Evolutionary conservation across 2,888 invertebrate species (phyloP).

Genomic region (Phrixothrix hirtus): DNA sequence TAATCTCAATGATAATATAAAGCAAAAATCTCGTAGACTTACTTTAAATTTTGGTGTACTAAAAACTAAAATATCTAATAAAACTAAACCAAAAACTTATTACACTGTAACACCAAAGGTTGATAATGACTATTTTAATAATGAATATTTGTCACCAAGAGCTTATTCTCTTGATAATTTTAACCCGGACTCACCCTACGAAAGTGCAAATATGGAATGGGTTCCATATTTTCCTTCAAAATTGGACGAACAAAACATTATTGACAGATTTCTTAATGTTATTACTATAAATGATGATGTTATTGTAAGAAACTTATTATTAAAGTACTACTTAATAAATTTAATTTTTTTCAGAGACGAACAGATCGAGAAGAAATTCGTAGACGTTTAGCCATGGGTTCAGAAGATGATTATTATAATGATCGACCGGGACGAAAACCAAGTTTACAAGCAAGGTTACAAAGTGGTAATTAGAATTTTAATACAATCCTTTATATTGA

Average conservation of each 20-base stretch:
- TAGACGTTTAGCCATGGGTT: conserved; percentile 82
- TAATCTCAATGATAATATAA: conserved; percentile 53
- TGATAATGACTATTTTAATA: conserved; percentile 50
- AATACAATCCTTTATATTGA: neutral
- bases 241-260: conserved; percentile 60
- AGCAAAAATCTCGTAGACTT: conserved; percentile 51
- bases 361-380: conserved; percentile 93
- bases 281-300: conserved; percentile 59
- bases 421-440: conserved; percentile 81
- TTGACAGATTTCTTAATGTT: conserved; percentile 62
- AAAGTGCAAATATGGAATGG: conserved; percentile 55
- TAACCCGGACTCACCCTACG: conserved; percentile 62
- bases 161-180: conserved; percentile 57
- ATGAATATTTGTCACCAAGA: conserved; percentile 61
- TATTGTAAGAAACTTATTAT: conserved; percentile 23
- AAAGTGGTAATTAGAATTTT: conserved; percentile 67
- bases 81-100: conserved; percentile 47
- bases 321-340: no score
- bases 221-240: conserved; percentile 53
- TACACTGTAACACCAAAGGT: conserved; percentile 46
- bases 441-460: conserved; percentile 83
- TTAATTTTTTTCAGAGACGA: conserved; percentile 70
- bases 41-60: conserved; percentile 49
- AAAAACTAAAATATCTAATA: conserved; percentile 49
- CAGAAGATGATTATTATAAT: conserved; percentile 72